Evolutionary conservation across 2,888 invertebrate species (phyloP), one percentile per base, ranked within the genome.

Genomic region (Drosophila yooni): DNA sequence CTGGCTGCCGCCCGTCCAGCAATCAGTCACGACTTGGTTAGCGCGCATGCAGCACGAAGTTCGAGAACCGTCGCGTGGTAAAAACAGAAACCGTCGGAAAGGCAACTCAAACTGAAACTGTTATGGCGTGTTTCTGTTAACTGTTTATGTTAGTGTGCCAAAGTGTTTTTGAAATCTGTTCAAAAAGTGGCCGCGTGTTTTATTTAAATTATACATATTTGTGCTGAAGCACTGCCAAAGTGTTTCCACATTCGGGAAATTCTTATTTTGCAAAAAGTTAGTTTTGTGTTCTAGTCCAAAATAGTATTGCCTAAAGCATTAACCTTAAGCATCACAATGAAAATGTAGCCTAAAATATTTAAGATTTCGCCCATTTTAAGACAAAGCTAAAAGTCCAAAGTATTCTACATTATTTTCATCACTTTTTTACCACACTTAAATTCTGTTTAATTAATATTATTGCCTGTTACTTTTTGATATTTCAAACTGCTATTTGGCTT

Each of bases 1-100:
- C 76, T 83, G 81, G 76, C 76, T 83, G 81, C 70, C 76, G 75
- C 61, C 36, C 69, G 76, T 76, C 76, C 74, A 83, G 75, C 84
- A 90, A 85, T 91, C 91, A 92, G 91, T 90, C 87, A 88, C 89
- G 88, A 91, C 81, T 91, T 88, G 85, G 84, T 90, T 80, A 83
- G 90, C 90, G 89, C 86, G 87, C 82, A 79, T 83, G 86, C 82
- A 87, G 72, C 88, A 89, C 90, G 88, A 89, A 81, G 90, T 72
- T 72, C 65, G 81, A 53, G 36, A 59, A 65, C 60, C 79, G 85
- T 76, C 85, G 88, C 82, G 84, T 79, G 34, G 43, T 51, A 57
- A 50, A 46, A 53, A 31, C 51, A 63, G 51, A 64, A 46, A 61
- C 76, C 86, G 83, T 81, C 88, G 90, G 76, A 73, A 79, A 54